Conservation (phyloP, 2,113 vertebrate genomes). For the Alces alces region DNA sequence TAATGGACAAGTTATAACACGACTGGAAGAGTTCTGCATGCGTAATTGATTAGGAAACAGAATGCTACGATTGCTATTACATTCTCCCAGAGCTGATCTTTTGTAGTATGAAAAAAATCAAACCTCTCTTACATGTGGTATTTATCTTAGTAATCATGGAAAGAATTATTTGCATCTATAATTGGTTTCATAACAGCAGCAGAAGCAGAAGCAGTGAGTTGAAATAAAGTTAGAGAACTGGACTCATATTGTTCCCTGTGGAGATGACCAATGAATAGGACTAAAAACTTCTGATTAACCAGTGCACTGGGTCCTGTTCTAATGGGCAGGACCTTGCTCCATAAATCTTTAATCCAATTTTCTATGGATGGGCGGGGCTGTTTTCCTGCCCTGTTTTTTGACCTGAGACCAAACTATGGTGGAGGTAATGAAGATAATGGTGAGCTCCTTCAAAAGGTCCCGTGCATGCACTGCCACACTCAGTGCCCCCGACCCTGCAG, state of each 20-base stretch:
- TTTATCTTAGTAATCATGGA: conserved; percentile 56
- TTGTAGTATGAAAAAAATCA: conserved; percentile 33
- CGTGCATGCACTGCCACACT: accelerated
- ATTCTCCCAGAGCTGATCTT: conserved; percentile 30
- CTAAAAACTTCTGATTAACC: conserved; percentile 51
- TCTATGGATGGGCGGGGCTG: background rate
- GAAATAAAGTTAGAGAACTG: conserved; percentile 44
- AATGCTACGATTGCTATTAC: conserved; percentile 1
- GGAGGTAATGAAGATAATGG: background rate
- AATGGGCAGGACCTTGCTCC: background rate
- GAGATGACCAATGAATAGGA: conserved; percentile 30
- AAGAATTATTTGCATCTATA: conserved; percentile 70
- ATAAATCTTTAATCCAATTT: background rate
- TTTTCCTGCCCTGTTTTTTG: background rate
- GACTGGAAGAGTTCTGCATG: background rate
- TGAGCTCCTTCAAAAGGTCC: background rate
- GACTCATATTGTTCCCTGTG: conserved; percentile 46
- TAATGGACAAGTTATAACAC: conserved; percentile 8
- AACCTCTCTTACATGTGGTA: background rate
- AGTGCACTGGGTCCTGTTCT: background rate
- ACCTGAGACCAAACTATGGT: background rate
- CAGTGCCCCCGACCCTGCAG: background rate
- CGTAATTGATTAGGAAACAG: conserved; percentile 51
- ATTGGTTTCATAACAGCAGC: conserved; percentile 49
- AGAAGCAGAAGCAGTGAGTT: conserved; percentile 47